phyloP scores from a whole-genome alignment of 2,888 invertebrate species.

The Nemoura dubitans region DNA sequence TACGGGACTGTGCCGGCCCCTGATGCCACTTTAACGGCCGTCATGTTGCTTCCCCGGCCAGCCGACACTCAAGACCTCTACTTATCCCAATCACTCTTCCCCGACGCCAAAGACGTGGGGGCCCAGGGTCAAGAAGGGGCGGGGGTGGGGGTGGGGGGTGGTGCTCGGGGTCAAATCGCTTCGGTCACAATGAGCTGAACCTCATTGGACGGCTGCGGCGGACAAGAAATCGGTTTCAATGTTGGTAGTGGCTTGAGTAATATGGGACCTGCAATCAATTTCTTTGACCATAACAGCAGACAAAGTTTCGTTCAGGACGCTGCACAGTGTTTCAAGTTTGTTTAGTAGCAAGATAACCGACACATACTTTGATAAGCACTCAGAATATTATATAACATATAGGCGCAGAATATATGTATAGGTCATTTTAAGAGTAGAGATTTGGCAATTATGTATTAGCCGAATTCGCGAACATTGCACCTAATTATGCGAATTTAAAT shows the following conservation, averaged over 20 bases:
- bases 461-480: too few species aligned
- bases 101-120: constrained; percentile 18
- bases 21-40: constrained; percentile 28
- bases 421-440: too few species aligned
- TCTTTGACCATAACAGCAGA: too few species aligned
- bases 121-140: constrained; percentile 8
- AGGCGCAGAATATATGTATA: too few species aligned
- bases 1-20: constrained; percentile 12
- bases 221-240: not conserved
- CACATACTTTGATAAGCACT: too few species aligned
- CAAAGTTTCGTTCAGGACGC: too few species aligned
- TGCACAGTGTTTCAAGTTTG: too few species aligned
- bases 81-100: constrained; percentile 44
- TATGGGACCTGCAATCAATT: not conserved
- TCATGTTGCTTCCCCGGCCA: constrained; percentile 20
- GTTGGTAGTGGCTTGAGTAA: not conserved
- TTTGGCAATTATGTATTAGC: too few species aligned
- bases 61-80: constrained; percentile 23
- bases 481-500: too few species aligned
- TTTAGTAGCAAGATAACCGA: too few species aligned
- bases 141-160: constrained; percentile 13
- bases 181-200: constrained; percentile 16
- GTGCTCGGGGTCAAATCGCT: constrained; percentile 20
- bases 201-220: not conserved
- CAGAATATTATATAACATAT: too few species aligned